These are phyloP conservation scores for Beaufortia kweichowensis DNA, from an alignment of 2,113 vertebrate genomes.

Conservation along the genomic window DNA sequence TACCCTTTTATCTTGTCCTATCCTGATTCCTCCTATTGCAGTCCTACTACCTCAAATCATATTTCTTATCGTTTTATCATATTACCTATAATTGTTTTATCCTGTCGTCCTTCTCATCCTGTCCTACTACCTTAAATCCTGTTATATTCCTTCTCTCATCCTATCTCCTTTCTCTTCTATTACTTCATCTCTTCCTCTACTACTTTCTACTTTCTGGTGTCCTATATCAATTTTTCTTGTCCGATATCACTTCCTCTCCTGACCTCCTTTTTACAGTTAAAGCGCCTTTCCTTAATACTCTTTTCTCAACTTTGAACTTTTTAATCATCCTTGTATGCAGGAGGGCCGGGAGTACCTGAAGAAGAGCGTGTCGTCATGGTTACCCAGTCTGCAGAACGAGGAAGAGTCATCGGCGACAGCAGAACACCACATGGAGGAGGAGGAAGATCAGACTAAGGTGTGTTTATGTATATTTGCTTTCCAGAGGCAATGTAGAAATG, in stretches of 20 bases:
- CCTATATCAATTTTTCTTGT: not conserved
- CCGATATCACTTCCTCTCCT: not conserved
- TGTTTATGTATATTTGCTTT: conserved; percentile 52
- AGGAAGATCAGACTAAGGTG: conserved; percentile 68
- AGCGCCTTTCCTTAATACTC: too few species aligned
- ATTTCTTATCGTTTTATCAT: not conserved
- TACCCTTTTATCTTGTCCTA: not conserved
- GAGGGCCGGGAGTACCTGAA: conserved; percentile 77
- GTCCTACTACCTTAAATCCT: not conserved
- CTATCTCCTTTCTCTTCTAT: not conserved
- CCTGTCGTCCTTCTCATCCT: not conserved
- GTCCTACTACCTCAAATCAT: not conserved
- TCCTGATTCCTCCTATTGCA: not conserved
- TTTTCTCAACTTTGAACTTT: not conserved
- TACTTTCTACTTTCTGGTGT: not conserved
- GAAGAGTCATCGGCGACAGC: conserved; percentile 42
- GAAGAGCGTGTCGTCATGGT: conserved; percentile 74
- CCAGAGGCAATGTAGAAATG: not conserved
- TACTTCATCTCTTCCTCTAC: not conserved
- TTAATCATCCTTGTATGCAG: conserved; percentile 55
- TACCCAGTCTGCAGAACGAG: conserved; percentile 69
- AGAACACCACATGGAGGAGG: conserved; percentile 34
- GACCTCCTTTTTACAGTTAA: too few species aligned
- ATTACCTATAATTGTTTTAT: not conserved
- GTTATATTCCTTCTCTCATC: not conserved